Evolutionary conservation across 1,140 invertebrate species (phyloP).

Genomic region (Brachionus manjavacas): DNA sequence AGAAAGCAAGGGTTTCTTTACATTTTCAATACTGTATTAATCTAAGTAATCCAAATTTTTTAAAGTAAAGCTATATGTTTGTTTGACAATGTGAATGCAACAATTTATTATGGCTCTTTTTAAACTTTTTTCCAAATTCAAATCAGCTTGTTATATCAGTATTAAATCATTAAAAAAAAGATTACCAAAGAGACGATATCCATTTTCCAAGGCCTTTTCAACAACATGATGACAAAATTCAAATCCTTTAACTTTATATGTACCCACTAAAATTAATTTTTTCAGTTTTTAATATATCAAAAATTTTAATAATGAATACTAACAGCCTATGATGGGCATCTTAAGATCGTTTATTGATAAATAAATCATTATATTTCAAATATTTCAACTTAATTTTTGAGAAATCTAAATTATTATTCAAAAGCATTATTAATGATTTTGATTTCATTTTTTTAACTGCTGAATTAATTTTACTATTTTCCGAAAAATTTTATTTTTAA

Average conservation of each 20-base stretch:
- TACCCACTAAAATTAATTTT: constrained; percentile 50
- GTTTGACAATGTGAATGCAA: no score
- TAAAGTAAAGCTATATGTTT: no score
- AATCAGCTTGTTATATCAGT: no score
- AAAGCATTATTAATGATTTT: constrained; percentile 1
- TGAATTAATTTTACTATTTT: background rate
- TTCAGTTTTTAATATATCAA: constrained; percentile 29
- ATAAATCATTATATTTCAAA: background rate
- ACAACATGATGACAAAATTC: constrained; percentile 47
- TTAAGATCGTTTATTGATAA: background rate
- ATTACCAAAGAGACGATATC: constrained; percentile 52
- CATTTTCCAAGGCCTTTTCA: constrained; percentile 48
- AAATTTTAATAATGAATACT: constrained; percentile 22
- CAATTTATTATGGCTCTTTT: no score
- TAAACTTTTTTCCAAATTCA: no score
- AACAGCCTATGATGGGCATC: constrained; percentile 47
- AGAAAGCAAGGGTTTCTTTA: no score
- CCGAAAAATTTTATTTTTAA: background rate
- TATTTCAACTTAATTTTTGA: background rate
- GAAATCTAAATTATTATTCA: no score
- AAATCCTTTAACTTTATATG: constrained; percentile 49
- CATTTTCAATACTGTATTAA: no score
- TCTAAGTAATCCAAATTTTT: no score
- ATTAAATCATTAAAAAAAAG: no score
- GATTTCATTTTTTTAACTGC: background rate